Base-by-base conservation (phyloP, 2,888 invertebrate species). In the Pristionchus arcanus region DNA sequence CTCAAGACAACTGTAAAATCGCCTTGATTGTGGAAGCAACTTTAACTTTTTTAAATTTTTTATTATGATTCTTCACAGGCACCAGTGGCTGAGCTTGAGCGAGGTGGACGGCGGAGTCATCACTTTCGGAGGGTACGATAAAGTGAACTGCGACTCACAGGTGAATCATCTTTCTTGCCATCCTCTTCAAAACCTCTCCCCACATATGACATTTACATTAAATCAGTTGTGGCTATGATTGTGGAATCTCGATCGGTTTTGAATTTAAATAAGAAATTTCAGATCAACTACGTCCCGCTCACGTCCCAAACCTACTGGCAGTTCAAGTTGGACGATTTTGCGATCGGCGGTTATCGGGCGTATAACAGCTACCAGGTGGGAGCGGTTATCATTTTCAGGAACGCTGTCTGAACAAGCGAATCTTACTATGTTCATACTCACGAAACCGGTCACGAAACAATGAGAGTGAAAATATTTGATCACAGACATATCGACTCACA, bases 231-330 rank as follows among this genome's bases (percentile, higher is more conserved):
- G 42, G 9, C 9, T 42, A 42, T 42, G 42, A 42, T 3, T 42
- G 42, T 42, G 42, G 42, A 5, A n/a, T 42, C 9, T 42, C 9
- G 42, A 42, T 42, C 3, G 3, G 42, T 9, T 5, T 42, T 42
- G 42, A 42, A 42, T 42, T 42, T 9, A 68, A 68, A 5, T 68
- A n/a, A n/a, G 25, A 13, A 2, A 49, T 81, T 59, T 1, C 55
- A 84, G 84, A 59, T 92, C 90, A 91, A 90, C 92, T 94, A 93
- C 91, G 92, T 92, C 9, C 91, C 92, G 87, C 91, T 94, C 74
- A 92, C 92, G 86, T 91, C 94, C n/a, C 87, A 91, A 89, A 93
- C 93, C 89, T 94, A 94, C 92, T 94, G 94, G 94, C 93, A 94
- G 90, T 94, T 94, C 93, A 88, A 91, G 84, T 90, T 93, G 66